Evolutionary conservation across 2,113 vertebrate genomes (phyloP), one percentile per base, ranked within the genome.

Genomic region (Eleginops maclovinus): DNA sequence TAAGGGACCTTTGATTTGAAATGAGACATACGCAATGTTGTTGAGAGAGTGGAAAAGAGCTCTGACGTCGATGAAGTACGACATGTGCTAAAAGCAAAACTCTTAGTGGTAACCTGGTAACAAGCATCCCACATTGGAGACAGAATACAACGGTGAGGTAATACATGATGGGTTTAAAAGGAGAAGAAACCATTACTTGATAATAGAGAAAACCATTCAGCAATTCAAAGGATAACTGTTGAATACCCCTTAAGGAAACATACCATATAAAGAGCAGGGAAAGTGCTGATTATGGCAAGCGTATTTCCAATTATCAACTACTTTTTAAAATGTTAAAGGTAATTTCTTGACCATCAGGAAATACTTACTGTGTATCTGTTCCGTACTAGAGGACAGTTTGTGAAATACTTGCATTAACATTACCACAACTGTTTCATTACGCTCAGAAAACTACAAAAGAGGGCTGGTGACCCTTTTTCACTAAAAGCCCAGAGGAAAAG

Each of bases 71-170:
- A 89, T 90, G 89, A 91, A 71, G 83, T 85, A 89, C 56, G 72
- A 88, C 86, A 87, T 90, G 85, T 85, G 85, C 87, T 87, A 87
- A 92, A 92, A 92, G 89, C 87, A 90, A 88, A 92, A 85, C 89
- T 91, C 84, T 89, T 90, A 77, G 84, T 84, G 74, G 94, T 94
- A 94, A 91, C 93, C 90, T 91, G 91, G 94, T 93, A 95, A 95
- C 93, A 90, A 88, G 88, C 81, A 86, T 76, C 72, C 80, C 73
- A 83, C 66, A 90, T 51, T 41, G 13, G 75, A 66, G 64, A 82
- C 65, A 79, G 81, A 82, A 87, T 88, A 81, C 85, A 85, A 84
- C 75, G 88, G 88, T 62, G 67, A 85, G 53, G 53, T 46, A 66
- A 24, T 54, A 58, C 61, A 61, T 56, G 22, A 72, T 56, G 65